Percentiles rank a stretch among this genome's conserved stretches.
These are phyloP conservation scores for Enteromius treurensis DNA, from an alignment of 2,797 vertebrate species.

Conservation along the genomic window DNA sequence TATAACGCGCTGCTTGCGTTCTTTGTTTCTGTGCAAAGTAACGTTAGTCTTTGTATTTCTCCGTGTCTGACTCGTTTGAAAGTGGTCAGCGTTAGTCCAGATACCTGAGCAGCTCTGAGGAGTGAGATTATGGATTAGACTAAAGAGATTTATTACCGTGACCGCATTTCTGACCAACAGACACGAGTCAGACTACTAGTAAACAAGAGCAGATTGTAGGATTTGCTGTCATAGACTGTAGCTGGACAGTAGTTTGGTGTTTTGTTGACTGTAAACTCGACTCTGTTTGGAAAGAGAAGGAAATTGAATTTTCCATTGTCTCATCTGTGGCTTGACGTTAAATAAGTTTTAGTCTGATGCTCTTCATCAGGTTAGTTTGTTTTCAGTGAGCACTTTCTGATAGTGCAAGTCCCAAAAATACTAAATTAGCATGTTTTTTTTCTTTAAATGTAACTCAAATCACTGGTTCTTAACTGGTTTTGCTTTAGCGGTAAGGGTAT, in stretches of 20 bases:
- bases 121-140: slow-evolving; percentile 77
- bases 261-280: not conserved
- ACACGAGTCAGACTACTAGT: not conserved
- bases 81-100: not conserved
- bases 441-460: not conserved
- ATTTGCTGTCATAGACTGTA: not conserved
- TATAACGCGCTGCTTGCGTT: not conserved
- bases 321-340: not conserved
- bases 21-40: not conserved
- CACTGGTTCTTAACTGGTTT: not conserved
- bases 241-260: not conserved
- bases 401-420: not conserved
- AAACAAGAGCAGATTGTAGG: not conserved
- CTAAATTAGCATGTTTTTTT: not conserved
- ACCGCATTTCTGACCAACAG: not conserved
- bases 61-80: not conserved
- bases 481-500: too few relatives aligned
- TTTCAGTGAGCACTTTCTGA: not conserved
- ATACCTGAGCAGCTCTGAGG: slow-evolving; percentile 15
- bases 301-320: not conserved
- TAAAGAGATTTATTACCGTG: slow-evolving; percentile 63
- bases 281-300: not conserved
- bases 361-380: not conserved
- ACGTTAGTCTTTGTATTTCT: not conserved
- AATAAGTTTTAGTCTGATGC: not conserved